These are phyloP conservation scores for Hippoglossus stenolepis DNA, from an alignment of 2,113 vertebrate species.

Conservation along the genomic window DNA sequence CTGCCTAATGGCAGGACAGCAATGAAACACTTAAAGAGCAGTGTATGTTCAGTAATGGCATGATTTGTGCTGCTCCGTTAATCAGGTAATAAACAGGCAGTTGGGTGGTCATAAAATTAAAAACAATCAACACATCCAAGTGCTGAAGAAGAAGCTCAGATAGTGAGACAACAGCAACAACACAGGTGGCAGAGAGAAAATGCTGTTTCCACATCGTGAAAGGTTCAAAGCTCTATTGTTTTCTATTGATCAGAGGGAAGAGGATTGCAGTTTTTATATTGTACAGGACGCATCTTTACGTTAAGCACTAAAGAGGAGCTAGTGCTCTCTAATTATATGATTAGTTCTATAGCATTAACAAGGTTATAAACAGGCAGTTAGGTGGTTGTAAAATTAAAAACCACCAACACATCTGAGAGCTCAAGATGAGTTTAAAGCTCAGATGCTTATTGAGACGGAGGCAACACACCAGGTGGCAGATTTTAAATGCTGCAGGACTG, in stretches of 20 bases:
- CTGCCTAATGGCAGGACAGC: constrained; percentile 17
- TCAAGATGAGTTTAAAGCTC: constrained; percentile 32
- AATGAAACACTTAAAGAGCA: constrained; percentile 40
- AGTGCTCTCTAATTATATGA: constrained; percentile 29
- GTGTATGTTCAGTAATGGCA: constrained; percentile 22
- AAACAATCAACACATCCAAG: constrained; percentile 5
- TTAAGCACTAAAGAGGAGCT: neutral
- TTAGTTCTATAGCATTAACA: neutral
- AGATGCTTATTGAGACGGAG: neutral
- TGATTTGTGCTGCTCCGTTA: constrained; percentile 7
- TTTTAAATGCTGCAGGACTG: constrained; percentile 4
- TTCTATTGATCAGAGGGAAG: neutral
- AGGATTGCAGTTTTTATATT: neutral
- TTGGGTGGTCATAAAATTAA: constrained; percentile 36
- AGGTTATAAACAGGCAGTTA: constrained; percentile 31
- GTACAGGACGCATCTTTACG: neutral
- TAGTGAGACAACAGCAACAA: constrained; percentile 24
- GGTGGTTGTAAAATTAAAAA: constrained; percentile 32
- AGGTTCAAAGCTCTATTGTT: neutral
- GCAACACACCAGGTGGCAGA: constrained; percentile 47
- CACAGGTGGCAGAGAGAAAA: constrained; percentile 43
- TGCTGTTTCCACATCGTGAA: neutral
- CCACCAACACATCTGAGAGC: neutral
- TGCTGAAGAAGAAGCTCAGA: constrained; percentile 8
- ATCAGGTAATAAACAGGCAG: constrained; percentile 26